Base-by-base conservation (phyloP, 2,797 vertebrate species). In the Emydoidea blandingii region DNA sequence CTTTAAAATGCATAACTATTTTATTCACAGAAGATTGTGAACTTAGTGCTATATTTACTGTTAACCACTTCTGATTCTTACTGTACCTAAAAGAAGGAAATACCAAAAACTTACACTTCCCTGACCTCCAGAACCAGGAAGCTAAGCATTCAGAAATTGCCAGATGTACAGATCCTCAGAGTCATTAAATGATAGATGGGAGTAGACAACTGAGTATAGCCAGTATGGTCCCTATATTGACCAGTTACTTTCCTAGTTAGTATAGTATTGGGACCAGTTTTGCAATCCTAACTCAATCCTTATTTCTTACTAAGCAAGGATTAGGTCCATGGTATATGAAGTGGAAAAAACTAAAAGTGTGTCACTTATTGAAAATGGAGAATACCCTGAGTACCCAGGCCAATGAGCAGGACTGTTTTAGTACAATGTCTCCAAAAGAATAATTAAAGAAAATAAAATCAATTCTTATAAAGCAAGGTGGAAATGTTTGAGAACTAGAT, bases 361-460 rank as follows among this genome's bases (percentile, higher is more conserved):
- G 0, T 50, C 86, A 79, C 49, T 78, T 94, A 83, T 14, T 57
- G 31, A 88, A 90, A 92, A 59, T 57, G 87, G 83, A 89, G 31
- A 41, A 88, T 95, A 96, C 25, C 52, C 91, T 89, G 56, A 92
- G 47, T 79, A 85, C 25, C 83, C 10, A 79, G 19, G 11, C n/a
- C n/a, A 65, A 52, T 27, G 47, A 79, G 49, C 23, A 65, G 14
- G 11, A 12, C n/a, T 52, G 12, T 62, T 86, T 44, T 18, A 65
- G 65, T 65, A 49, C 72, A 52, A 65, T 12, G 59, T 80, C n/a
- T 52, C n/a, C n/a, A 16, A 52, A 80, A 95, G 25, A 52, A 62
- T 94, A 94, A 93, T 91, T 65, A 95, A 91, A 94, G 57, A 78
- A 94, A 94, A 95, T 93, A 94, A 92, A 95, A 96, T 94, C 90